Conservation (phyloP, 2,888 invertebrate species). For the Lamellibrachia satsuma region DNA sequence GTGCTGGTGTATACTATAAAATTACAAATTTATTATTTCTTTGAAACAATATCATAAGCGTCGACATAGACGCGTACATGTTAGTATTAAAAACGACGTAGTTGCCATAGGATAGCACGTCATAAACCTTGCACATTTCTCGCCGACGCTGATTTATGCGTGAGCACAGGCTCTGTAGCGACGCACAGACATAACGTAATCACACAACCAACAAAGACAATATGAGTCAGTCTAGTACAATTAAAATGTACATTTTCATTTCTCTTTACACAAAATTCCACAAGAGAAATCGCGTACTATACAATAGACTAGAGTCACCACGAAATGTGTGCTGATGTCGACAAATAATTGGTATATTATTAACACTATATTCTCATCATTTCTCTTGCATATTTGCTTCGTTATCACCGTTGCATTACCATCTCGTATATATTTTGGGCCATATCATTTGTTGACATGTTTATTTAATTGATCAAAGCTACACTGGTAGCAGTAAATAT, state of each 20-base stretch:
- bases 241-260: neutral
- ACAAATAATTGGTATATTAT: neutral
- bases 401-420: neutral
- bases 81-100: neutral
- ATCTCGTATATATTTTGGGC: neutral
- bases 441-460: neutral
- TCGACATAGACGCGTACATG: neutral
- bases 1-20: neutral
- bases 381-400: neutral
- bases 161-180: neutral
- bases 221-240: neutral
- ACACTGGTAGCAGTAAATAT: neutral
- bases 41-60: neutral
- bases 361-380: neutral
- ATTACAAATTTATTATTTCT: conserved; percentile 13
- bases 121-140: neutral
- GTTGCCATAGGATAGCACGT: neutral
- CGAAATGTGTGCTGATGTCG: neutral
- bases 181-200: neutral
- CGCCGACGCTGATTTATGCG: neutral
- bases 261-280: neutral
- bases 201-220: neutral
- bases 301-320: neutral
- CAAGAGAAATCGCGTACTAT: conserved; percentile 10
- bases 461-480: neutral